A percentile compares a stretch with the other conserved stretches of the same genome.
These are phyloP conservation scores for Isotomurus palustris DNA, from an alignment of 2,888 invertebrate genomes.

Conservation along the genomic window DNA sequence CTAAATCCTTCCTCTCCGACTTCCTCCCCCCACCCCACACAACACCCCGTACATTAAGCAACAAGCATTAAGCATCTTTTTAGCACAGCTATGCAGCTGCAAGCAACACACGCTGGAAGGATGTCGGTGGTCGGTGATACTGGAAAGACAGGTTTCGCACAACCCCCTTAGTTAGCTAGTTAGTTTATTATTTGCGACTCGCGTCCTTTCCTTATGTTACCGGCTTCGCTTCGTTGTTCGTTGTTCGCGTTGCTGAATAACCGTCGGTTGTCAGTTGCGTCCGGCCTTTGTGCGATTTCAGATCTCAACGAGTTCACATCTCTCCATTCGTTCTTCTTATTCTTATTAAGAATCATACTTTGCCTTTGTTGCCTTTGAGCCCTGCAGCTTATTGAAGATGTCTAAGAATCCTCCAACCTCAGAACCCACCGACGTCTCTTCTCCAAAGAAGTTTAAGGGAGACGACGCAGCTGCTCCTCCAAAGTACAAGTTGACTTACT, in stretches of 20 bases:
- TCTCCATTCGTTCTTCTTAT: not conserved
- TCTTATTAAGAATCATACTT: no score
- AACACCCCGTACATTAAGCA: not conserved
- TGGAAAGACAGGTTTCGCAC: no score
- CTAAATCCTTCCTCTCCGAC: not conserved
- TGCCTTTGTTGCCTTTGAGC: not conserved
- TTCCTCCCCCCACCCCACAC: not conserved
- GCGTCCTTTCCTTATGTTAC: conserved; percentile 10
- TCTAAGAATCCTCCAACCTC: not conserved
- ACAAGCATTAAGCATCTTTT: not conserved
- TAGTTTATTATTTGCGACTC: no score
- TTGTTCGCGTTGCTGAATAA: not conserved
- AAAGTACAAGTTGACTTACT: conserved; percentile 51
- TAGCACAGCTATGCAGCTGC: no score
- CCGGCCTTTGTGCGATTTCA: not conserved
- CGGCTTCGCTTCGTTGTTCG: conserved; percentile 7
- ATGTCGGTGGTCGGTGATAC: no score
- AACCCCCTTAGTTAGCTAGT: no score
- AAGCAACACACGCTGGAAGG: no score
- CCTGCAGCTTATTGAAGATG: not conserved
- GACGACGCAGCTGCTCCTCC: conserved; percentile 16
- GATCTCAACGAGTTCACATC: conserved; percentile 6
- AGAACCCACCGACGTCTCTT: not conserved
- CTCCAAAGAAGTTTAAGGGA: conserved; percentile 8
- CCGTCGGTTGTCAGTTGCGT: conserved; percentile 8